Base-by-base conservation (phyloP, 2,113 vertebrate genomes). In the Menura novaehollandiae region DNA sequence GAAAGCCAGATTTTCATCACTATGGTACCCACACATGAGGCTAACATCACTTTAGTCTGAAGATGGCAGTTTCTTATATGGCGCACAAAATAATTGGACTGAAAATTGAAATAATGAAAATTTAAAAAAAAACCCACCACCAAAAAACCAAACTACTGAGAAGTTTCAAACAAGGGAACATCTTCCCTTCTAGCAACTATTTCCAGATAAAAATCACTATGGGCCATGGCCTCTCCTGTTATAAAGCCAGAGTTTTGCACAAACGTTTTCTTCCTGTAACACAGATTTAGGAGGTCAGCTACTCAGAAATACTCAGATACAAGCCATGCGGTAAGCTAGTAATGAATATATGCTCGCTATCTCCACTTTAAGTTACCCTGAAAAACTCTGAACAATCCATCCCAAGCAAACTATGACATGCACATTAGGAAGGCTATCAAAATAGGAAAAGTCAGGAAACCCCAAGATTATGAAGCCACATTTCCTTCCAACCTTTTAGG, bases 241-340 rank as follows among this genome's bases (percentile, higher is more conserved):
- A 46, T 6, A 75, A 91, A 97, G 52, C 22, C 68, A 78, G 41
- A 0, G 1, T 89, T 95, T 73, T 75, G 15, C 81, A 89, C 52
- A 82, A 92, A 63, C 58, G 22, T 89, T 44, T 89, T 44, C 59
- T 77, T 91, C 69, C 86, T 92, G 32, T n/a, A 91, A 78, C 14
- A 73, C 13, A 89, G 73, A 86, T 85, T 35, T 85, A 44, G 23
- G 28, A 58, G 39, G 37, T 56, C 49, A 83, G 78, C 52, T 55
- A 44, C 35, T 78, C 0, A 5, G 23, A 92, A 93, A 78, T 80
- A 58, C 0, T 68, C 56, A 64, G 60, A 60, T 44, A 77, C 21
- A 81, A 71, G 55, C 37, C n/a, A 68, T 37, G 52, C 16, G 24
- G 21, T 35, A 82, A 88, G 13, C 20, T 53, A 19, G 7, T 60